phyloP scores from a whole-genome alignment of 1,140 invertebrate species.

The Camponotus floridanus region DNA sequence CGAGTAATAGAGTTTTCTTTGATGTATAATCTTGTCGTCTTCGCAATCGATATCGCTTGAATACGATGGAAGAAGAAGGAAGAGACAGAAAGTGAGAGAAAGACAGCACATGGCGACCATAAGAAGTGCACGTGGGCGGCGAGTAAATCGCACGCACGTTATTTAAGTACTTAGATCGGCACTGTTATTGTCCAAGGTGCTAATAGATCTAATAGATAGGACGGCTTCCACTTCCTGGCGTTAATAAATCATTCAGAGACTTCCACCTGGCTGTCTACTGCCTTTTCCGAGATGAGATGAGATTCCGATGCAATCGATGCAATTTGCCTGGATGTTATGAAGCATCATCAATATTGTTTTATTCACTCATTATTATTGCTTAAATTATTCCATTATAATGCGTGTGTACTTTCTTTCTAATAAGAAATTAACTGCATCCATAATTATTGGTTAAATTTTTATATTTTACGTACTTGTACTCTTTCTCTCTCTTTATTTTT shows the following conservation, averaged over 20 bases:
- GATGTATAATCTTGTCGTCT: conserved; percentile 15
- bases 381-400: conserved; percentile 8
- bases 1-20: conserved; percentile 47
- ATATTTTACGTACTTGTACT: not conserved
- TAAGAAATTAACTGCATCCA: not conserved
- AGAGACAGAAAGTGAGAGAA: conserved; percentile 29
- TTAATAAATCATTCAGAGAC: conserved; percentile 79
- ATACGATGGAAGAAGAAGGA: not conserved
- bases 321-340: not conserved
- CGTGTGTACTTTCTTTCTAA: not conserved
- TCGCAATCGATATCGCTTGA: conserved; percentile 77
- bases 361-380: not conserved
- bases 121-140: conserved; percentile 78
- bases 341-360: not conserved
- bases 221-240: conserved; percentile 79
- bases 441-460: not conserved
- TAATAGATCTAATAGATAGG: conserved; percentile 77
- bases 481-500: not conserved
- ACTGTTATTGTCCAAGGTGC: conserved; percentile 80
- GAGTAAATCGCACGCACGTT: conserved; percentile 74
- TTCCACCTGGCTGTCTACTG: conserved; percentile 54
- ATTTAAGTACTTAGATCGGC: conserved; percentile 78
- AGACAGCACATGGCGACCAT: conserved; percentile 21
- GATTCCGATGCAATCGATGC: conserved; percentile 3
- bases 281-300: conserved; percentile 1